Evolutionary conservation across 2,888 invertebrate genomes (phyloP).

Genomic region (Pristionchus exspectatus): DNA sequence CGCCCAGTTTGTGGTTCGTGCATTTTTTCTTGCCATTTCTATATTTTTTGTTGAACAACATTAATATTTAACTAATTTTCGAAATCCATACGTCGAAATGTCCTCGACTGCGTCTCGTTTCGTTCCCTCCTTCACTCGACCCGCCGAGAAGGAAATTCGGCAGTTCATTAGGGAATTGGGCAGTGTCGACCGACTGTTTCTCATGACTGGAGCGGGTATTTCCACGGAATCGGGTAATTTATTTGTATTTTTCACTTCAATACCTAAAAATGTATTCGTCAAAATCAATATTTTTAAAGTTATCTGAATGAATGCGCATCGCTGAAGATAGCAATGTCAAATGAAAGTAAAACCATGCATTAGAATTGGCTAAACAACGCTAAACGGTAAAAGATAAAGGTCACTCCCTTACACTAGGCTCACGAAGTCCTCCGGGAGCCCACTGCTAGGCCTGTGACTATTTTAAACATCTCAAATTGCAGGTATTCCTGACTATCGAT

Average conservation of each 20-base stretch:
- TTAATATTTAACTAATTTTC: background rate
- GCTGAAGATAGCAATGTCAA: too few relatives aligned
- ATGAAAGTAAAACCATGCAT: too few relatives aligned
- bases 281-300: too few relatives aligned
- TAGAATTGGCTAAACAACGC: too few relatives aligned
- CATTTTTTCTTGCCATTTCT: background rate
- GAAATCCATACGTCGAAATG: background rate
- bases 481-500: slow-evolving; percentile 86
- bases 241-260: background rate
- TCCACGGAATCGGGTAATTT: slow-evolving; percentile 89
- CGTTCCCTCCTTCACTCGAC: slow-evolving; percentile 41
- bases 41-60: background rate
- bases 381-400: too few relatives aligned
- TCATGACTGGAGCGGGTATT: slow-evolving; percentile 94
- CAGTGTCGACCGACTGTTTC: slow-evolving; percentile 80
- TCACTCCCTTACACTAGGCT: too few relatives aligned
- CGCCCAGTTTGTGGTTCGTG: background rate
- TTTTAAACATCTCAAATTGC: slow-evolving; percentile 31
- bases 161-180: slow-evolving; percentile 37
- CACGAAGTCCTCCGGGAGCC: too few relatives aligned
- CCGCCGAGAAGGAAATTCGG: slow-evolving; percentile 8
- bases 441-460: too few relatives aligned
- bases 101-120: slow-evolving; percentile 32
- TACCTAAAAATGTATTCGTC: too few relatives aligned
- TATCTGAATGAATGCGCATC: too few relatives aligned